Evolutionary conservation across 2,113 vertebrate genomes (phyloP).

Genomic region (Oryzias celebensis): DNA sequence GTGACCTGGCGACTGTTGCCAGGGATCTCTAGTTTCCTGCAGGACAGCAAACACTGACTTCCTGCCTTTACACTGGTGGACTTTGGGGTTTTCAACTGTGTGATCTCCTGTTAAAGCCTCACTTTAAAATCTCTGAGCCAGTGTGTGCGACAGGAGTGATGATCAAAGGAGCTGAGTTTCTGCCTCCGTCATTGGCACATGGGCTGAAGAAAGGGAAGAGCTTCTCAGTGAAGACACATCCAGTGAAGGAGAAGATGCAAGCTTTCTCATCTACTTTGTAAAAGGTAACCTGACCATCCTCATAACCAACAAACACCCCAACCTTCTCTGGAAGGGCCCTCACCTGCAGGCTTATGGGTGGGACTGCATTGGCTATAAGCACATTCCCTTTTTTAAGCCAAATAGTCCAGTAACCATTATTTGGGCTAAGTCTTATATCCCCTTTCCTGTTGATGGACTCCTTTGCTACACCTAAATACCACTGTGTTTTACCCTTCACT

Average conservation of each 20-base stretch:
- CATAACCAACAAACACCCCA: slow-evolving; percentile 49
- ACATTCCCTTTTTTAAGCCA: slow-evolving; percentile 34
- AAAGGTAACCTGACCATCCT: slow-evolving; percentile 49
- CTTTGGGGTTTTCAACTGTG: not conserved
- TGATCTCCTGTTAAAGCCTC: slow-evolving; percentile 1
- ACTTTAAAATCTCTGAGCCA: slow-evolving; percentile 9
- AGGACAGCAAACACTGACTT: slow-evolving; percentile 20
- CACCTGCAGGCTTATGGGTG: slow-evolving; percentile 5
- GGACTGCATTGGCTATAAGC: slow-evolving; percentile 26
- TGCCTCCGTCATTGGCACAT: slow-evolving; percentile 1
- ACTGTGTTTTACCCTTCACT: slow-evolving; percentile 50
- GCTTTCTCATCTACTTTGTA: slow-evolving; percentile 41
- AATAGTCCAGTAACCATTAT: slow-evolving; percentile 57
- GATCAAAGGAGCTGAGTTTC: slow-evolving; percentile 49
- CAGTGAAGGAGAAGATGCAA: slow-evolving; percentile 47
- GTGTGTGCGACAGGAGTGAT: slow-evolving; percentile 32
- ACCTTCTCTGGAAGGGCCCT: slow-evolving; percentile 40
- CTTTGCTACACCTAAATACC: slow-evolving; percentile 49
- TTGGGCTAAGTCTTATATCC: slow-evolving; percentile 40
- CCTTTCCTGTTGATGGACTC: slow-evolving; percentile 55
- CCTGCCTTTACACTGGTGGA: slow-evolving; percentile 21
- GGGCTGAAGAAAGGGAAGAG: slow-evolving; percentile 56
- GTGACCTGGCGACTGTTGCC: not conserved
- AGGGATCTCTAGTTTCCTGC: not conserved
- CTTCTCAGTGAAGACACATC: slow-evolving; percentile 30